These are phyloP conservation scores for Nyctibius grandis DNA, from an alignment of 2,797 vertebrate species.

Conservation along the genomic window DNA sequence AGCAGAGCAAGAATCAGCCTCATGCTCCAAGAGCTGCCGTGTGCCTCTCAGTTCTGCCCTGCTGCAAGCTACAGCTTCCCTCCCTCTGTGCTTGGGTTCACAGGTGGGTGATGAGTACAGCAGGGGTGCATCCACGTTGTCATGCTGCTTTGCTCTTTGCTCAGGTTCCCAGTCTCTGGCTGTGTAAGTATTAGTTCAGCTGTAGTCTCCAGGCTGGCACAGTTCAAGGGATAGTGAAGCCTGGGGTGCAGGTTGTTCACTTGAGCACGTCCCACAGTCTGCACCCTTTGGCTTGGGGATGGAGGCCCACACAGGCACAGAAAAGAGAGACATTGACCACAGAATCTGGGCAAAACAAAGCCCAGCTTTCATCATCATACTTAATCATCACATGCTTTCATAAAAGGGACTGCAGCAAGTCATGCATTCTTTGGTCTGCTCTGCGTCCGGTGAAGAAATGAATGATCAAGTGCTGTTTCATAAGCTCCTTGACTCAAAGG, in stretches of 20 bases:
- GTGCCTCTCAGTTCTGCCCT: neutral
- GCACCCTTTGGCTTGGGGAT: neutral
- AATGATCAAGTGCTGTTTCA: neutral
- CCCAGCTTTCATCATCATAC: neutral
- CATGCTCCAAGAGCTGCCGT: neutral
- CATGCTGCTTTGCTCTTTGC: neutral
- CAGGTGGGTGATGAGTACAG: neutral
- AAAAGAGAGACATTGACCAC: neutral
- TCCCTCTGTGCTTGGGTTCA: neutral
- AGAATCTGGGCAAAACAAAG: neutral
- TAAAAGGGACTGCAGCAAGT: neutral
- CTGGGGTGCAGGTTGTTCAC: neutral
- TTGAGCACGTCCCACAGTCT: neutral
- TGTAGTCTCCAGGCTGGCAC: neutral
- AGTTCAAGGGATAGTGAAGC: neutral
- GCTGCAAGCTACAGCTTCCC: neutral
- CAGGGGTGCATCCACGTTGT: neutral
- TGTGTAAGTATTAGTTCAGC: neutral
- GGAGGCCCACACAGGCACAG: neutral
- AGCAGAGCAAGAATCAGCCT: neutral
- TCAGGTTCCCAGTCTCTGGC: neutral
- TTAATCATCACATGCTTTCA: neutral
- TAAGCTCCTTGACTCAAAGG: neutral
- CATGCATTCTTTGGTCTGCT: neutral
- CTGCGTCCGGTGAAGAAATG: neutral